Evolutionary conservation across 2,888 invertebrate genomes (phyloP), one percentile per base, ranked within the genome.

Genomic region (Melanargia galathea): DNA sequence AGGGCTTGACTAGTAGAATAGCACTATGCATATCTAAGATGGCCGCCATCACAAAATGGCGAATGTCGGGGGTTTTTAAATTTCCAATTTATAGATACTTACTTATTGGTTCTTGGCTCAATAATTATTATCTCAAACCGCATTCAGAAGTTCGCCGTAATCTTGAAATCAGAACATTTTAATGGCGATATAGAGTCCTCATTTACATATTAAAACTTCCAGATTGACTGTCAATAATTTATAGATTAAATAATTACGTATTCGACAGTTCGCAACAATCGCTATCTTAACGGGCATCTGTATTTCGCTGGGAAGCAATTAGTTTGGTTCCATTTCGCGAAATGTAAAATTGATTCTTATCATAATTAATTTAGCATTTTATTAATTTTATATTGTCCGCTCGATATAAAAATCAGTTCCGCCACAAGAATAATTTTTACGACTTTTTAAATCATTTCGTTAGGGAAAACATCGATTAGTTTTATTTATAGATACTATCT

Each of bases 221-320:
- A 46, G 45, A 30, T 49, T 30, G 26, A 26, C 6, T 49, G 22
- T 30, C n/a, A 30, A 49, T 49, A 49, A 30, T 24, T 49, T 49
- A 49, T 16, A n/a, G 49, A 30, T 49, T 2, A 49, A 30, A 18
- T 49, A 49, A 26, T 30, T 30, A 49, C 18, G 24, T 26, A 49
- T 49, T 49, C 13, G 7, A 30, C 49, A 49, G 26, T 49, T 49
- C 16, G 22, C 16, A 8, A 16, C n/a, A 48, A 48, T 48, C n/a
- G n/a, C 1, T 26, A 48, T 48, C 46, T 48, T 24, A 48, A 48
- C 24, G n/a, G n/a, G 46, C 46, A 48, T 48, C 46, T 48, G 22
- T 49, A 49, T 26, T 16, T 46, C 18, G 24, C 49, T 13, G 22
- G 3, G 26, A 49, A 49, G 22, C 49, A 49, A 49, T 49, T 49